A percentile compares a stretch with the other conserved stretches of the same genome.
phyloP scores from a whole-genome alignment of 2,797 vertebrate species.

The Pipistrellus kuhlii region DNA sequence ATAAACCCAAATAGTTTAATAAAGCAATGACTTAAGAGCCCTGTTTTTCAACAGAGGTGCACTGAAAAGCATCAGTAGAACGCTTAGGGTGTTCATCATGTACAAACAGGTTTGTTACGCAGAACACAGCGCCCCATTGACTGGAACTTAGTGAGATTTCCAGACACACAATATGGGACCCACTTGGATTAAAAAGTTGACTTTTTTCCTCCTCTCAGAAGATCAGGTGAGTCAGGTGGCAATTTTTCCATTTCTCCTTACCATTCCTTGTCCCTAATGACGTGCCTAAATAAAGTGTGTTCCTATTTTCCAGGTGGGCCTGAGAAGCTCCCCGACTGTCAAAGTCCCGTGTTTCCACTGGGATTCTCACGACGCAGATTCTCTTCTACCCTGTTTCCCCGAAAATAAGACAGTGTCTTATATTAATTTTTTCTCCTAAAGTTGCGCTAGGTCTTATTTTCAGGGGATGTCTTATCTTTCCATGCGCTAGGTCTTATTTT shows the following conservation, averaged over 20 bases:
- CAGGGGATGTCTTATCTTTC: too few relatives aligned
- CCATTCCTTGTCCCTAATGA: background rate
- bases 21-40: slow-evolving; percentile 82
- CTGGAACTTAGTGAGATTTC: slow-evolving; percentile 46
- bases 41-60: slow-evolving; percentile 76
- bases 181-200: background rate
- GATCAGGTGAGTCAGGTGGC: slow-evolving; percentile 17
- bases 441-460: too few relatives aligned
- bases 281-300: background rate
- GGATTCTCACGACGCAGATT: background rate
- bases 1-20: slow-evolving; percentile 83
- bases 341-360: background rate
- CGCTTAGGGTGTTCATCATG: slow-evolving; percentile 25
- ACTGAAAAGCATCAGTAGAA: slow-evolving; percentile 66
- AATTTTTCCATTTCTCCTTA: slow-evolving; percentile 35
- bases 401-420: too few relatives aligned
- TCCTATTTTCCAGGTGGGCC: background rate
- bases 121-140: background rate
- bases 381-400: background rate
- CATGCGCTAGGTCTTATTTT: too few relatives aligned
- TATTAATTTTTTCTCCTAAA: too few relatives aligned
- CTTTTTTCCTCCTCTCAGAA: background rate
- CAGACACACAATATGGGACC: slow-evolving; percentile 5
- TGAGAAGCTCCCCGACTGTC: background rate
- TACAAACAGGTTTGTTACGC: slow-evolving; percentile 64